Base-by-base conservation (phyloP, 1,140 invertebrate species). In the Cydia pomonella region DNA sequence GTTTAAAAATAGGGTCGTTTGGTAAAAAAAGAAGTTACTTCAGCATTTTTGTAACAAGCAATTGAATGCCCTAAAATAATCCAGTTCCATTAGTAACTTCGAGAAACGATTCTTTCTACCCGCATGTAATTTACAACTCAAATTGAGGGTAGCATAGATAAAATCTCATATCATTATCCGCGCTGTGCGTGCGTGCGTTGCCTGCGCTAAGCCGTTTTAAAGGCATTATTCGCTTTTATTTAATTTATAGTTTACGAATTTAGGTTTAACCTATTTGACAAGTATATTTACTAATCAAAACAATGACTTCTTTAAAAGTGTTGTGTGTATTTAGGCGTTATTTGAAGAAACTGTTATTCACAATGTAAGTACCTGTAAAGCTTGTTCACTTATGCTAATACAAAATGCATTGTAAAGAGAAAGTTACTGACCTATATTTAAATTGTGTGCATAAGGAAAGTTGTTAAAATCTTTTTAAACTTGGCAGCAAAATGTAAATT, bases 301-400 rank as follows among this genome's bases (percentile, higher is more conserved):
- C 7, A 21, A 69, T 69, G 27, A 33, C 64, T 69, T 33, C 64
- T 38, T 69, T 69, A 38, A 69, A 33, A 33, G 12, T 69, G 27
- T 21, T 87, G 38, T 81, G 66, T 59, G 75, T 83, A 18, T 81
- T 90, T 29, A 86, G 86, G 77, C 74, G 75, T 62, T 82, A 82
- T 9, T 77, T 88, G 47, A 81, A 84, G 66, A 84, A 83, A 76
- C 29, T 90, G 7, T 41, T 88, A 2, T 83, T 76, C 29, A 84
- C 81, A 83, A 83, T 86, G 88, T 89, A 79, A 90, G 87, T 89
- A 75, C 9, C 13, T 38, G 75, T 33, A 41, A 13, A 73, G 64
- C 10, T 72, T 38, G 44, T 66, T 66, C 10, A 73, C 74, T 74
- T 76, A 76, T 76, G 77, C 75, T 75, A 75, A 77, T 77, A 75